These are phyloP conservation scores for Streptopelia turtur DNA, from an alignment of 2,797 vertebrate species.

Conservation along the genomic window DNA sequence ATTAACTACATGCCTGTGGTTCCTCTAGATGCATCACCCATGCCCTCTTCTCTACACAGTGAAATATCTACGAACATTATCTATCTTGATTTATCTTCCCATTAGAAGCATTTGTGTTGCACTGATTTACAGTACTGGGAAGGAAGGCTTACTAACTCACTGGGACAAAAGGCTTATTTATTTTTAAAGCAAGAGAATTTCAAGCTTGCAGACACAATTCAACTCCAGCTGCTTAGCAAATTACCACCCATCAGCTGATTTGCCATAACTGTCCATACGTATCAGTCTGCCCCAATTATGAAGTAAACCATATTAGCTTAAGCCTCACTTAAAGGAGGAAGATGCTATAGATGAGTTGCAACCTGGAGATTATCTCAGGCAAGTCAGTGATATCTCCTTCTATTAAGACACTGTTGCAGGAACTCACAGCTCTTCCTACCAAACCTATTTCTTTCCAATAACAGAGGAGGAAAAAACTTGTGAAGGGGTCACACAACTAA, in stretches of 20 bases:
- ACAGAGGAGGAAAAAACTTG: neutral
- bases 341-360: constrained; percentile 29
- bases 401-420: neutral
- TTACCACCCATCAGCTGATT: constrained; percentile 57
- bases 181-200: constrained; percentile 44
- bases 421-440: neutral
- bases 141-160: constrained; percentile 16
- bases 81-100: constrained; percentile 23
- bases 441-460: neutral
- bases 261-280: constrained; percentile 40
- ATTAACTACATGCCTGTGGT: neutral
- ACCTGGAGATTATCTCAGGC: constrained; percentile 24
- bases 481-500: neutral
- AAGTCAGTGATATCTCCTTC: neutral
- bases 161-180: constrained; percentile 54
- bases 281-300: constrained; percentile 48
- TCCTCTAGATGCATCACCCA: neutral
- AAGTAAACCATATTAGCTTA: constrained; percentile 44
- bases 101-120: neutral
- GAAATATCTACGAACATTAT: neutral
- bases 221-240: constrained; percentile 60
- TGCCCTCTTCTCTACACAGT: neutral
- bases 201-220: constrained; percentile 53
- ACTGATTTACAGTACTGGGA: constrained; percentile 7
- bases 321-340: constrained; percentile 44